phyloP scores from a whole-genome alignment of 2,797 vertebrate genomes.

The Hydrocynus forskahlii region DNA sequence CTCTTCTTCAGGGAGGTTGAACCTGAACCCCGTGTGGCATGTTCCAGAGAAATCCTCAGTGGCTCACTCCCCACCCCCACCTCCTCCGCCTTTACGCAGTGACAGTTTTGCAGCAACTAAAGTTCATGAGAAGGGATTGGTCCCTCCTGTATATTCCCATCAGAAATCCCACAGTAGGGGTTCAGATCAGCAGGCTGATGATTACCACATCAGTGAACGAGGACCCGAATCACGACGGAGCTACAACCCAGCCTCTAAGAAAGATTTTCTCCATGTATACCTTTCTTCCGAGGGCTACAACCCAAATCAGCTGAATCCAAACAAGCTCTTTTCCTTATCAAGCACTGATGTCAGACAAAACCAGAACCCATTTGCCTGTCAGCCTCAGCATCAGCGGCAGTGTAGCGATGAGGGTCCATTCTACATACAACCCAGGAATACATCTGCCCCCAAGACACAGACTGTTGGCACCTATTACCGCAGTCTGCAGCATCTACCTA shows the following conservation, averaged over 20 bases:
- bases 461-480: constrained; percentile 74
- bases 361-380: constrained; percentile 58
- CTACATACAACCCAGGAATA: constrained; percentile 63
- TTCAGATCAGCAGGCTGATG: constrained; percentile 62
- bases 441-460: constrained; percentile 69
- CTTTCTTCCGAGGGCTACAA: constrained; percentile 64
- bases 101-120: constrained; percentile 89
- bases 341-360: constrained; percentile 80
- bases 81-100: constrained; percentile 81
- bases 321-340: constrained; percentile 83
- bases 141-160: constrained; percentile 48
- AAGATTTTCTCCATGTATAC: constrained; percentile 64
- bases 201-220: constrained; percentile 40
- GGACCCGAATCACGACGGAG: constrained; percentile 54
- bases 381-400: constrained; percentile 80
- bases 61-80: constrained; percentile 80
- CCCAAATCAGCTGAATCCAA: constrained; percentile 65
- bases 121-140: constrained; percentile 76
- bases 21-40: constrained; percentile 84
- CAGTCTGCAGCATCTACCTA: constrained; percentile 76
- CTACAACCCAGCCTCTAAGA: constrained; percentile 60
- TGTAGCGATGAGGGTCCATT: constrained; percentile 84
- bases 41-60: constrained; percentile 83
- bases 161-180: constrained; percentile 63
- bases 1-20: constrained; percentile 66